phyloP scores from a whole-genome alignment of 2,888 invertebrate genomes.

The Ichneumon xanthorius region DNA sequence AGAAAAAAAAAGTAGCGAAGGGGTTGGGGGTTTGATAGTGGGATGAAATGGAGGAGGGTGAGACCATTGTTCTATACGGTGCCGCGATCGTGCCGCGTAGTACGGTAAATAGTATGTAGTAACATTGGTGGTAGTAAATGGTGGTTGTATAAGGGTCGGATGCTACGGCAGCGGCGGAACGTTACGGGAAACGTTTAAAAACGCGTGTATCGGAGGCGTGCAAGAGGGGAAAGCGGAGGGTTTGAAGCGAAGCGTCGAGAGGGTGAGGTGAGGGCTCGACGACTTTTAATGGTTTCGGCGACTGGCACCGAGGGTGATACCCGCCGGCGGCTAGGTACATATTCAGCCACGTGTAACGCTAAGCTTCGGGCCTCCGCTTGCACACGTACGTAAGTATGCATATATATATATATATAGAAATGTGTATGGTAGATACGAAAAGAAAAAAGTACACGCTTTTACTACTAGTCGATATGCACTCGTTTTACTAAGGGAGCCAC shows the following conservation, averaged over 20 bases:
- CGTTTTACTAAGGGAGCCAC: not conserved
- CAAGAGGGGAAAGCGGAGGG: conserved; percentile 27
- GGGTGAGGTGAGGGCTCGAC: conserved; percentile 64
- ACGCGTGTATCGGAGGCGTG: conserved; percentile 55
- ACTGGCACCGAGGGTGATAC: conserved; percentile 84
- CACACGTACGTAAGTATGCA: not conserved
- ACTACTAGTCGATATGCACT: not conserved
- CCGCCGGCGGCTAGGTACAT: conserved; percentile 69
- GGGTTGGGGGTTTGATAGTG: conserved; percentile 19
- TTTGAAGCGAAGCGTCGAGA: conserved; percentile 27
- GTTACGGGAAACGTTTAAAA: conserved; percentile 70
- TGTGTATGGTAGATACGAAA: conserved; percentile 1
- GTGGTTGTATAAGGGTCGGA: conserved; percentile 25
- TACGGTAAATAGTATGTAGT: conserved; percentile 27
- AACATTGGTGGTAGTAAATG: conserved; percentile 41
- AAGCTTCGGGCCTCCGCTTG: conserved; percentile 1
- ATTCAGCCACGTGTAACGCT: conserved; percentile 26
- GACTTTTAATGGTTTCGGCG: conserved; percentile 79
- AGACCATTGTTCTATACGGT: conserved; percentile 54
- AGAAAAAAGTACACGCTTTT: not conserved
- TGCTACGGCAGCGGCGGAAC: conserved; percentile 8
- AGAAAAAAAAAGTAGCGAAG: conserved; percentile 25
- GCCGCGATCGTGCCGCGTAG: conserved; percentile 52
- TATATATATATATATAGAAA: conserved; percentile 32
- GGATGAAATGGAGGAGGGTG: conserved; percentile 43